A percentile compares a stretch with the other conserved stretches of the same genome.
phyloP scores from a whole-genome alignment of 1,140 invertebrate species.

The Muscidifurax raptorellus region DNA sequence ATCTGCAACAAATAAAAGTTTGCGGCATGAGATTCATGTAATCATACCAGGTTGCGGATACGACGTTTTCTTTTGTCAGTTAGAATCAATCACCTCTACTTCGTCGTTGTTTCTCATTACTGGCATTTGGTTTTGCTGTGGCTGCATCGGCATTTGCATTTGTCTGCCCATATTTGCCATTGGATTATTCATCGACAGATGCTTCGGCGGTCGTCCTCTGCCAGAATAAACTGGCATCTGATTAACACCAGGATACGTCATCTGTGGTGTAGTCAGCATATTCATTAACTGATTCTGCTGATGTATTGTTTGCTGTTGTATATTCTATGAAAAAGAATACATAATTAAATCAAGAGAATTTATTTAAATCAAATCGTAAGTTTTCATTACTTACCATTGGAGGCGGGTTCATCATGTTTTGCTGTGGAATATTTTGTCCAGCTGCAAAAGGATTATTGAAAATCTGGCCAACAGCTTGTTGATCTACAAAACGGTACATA shows the following conservation, averaged over 20 bases:
- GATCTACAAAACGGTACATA: slow-evolving; percentile 68
- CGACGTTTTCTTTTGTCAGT: not conserved
- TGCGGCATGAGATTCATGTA: not conserved
- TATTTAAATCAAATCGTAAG: not conserved
- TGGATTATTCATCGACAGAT: slow-evolving; percentile 40
- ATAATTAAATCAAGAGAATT: not conserved
- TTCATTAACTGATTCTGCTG: slow-evolving; percentile 38
- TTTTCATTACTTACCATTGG: not conserved
- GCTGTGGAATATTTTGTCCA: slow-evolving; percentile 9
- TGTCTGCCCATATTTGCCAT: slow-evolving; percentile 23
- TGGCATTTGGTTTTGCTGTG: slow-evolving; percentile 14
- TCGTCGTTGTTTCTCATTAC: slow-evolving; percentile 18
- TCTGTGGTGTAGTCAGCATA: slow-evolving; percentile 36
- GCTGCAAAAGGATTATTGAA: slow-evolving; percentile 20
- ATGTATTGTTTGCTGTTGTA: slow-evolving; percentile 20
- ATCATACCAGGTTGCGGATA: not conserved
- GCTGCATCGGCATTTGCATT: slow-evolving; percentile 11
- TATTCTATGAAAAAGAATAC: not conserved
- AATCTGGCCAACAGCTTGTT: slow-evolving; percentile 53
- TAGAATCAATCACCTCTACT: slow-evolving; percentile 4
- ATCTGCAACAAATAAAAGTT: slow-evolving; percentile 36
- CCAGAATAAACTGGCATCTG: slow-evolving; percentile 51
- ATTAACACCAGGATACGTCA: slow-evolving; percentile 46
- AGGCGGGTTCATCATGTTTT: slow-evolving; percentile 26
- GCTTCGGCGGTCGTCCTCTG: slow-evolving; percentile 49